Evolutionary conservation across 2,888 invertebrate species (phyloP).

Genomic region (Drosophila birchii): DNA sequence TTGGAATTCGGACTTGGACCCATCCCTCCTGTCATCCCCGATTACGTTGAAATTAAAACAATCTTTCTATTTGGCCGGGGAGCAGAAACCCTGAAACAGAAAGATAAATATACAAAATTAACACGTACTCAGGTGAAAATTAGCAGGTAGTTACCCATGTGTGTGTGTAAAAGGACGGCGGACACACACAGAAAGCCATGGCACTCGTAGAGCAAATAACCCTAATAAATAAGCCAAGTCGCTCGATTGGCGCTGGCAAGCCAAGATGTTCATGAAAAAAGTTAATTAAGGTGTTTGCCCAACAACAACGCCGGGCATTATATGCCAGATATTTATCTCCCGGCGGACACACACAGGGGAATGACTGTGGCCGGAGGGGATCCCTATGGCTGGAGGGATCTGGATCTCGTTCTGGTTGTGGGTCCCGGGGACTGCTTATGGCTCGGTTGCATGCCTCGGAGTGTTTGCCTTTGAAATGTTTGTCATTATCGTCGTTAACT

Average conservation of each 20-base stretch:
- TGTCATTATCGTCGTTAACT: slow-evolving; percentile 80
- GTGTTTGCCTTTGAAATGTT: slow-evolving; percentile 79
- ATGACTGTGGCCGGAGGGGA: background rate
- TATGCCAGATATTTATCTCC: slow-evolving; percentile 77
- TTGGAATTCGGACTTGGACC: slow-evolving; percentile 61
- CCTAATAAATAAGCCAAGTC: slow-evolving; percentile 78
- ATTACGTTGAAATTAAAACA: slow-evolving; percentile 49
- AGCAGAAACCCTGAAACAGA: slow-evolving; percentile 27
- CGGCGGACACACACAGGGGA: slow-evolving; percentile 46
- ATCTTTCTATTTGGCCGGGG: slow-evolving; percentile 57
- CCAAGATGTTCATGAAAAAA: slow-evolving; percentile 67
- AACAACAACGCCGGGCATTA: slow-evolving; percentile 66
- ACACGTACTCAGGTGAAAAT: slow-evolving; percentile 78
- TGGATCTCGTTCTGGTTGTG: slow-evolving; percentile 32
- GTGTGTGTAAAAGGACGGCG: slow-evolving; percentile 48
- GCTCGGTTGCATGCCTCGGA: slow-evolving; percentile 43
- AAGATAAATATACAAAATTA: slow-evolving; percentile 77
- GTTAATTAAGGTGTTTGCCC: slow-evolving; percentile 80
- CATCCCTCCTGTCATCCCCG: slow-evolving; percentile 14
- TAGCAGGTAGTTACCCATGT: slow-evolving; percentile 66
- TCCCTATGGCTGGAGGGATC: background rate
- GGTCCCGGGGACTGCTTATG: slow-evolving; percentile 26
- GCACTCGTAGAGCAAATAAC: slow-evolving; percentile 65
- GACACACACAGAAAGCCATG: slow-evolving; percentile 27
- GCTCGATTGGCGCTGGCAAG: slow-evolving; percentile 46